These are phyloP conservation scores for Ochotona princeps DNA, from an alignment of 2,113 vertebrate genomes.

Conservation along the genomic window DNA sequence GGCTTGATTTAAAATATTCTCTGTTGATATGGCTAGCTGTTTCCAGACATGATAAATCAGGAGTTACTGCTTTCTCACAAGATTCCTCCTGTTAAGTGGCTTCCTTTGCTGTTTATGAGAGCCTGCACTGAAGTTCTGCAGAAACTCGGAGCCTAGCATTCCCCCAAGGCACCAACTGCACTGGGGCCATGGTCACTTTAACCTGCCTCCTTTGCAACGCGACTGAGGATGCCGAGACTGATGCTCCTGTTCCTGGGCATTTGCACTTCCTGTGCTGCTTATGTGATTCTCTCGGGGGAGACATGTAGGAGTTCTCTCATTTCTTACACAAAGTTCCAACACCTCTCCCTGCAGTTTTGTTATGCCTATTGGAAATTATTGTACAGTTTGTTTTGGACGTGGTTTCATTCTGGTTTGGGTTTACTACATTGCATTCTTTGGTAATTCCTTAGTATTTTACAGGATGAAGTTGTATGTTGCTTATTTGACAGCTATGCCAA, in stretches of 20 bases:
- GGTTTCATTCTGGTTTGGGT: neutral
- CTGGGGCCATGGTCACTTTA: neutral
- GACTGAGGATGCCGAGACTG: neutral
- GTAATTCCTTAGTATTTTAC: slow-evolving; percentile 31
- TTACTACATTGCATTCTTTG: neutral
- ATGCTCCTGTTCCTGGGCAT: neutral
- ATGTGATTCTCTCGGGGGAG: slow-evolving; percentile 9
- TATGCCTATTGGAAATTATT: slow-evolving; percentile 33
- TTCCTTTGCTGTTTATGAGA: neutral
- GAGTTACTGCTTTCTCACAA: slow-evolving; percentile 45
- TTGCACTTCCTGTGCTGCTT: slow-evolving; percentile 13
- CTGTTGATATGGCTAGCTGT: slow-evolving; percentile 36
- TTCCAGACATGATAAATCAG: slow-evolving; percentile 55
- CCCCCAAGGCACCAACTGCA: neutral
- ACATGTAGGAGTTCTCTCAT: neutral
- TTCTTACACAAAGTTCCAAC: neutral
- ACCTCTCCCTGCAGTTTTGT: neutral
- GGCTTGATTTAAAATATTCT: slow-evolving; percentile 36
- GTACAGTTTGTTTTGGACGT: neutral
- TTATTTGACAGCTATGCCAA: neutral
- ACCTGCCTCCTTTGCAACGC: neutral
- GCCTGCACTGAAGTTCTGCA: slow-evolving; percentile 40
- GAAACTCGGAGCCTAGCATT: slow-evolving; percentile 29
- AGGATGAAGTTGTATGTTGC: neutral
- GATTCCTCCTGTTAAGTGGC: slow-evolving; percentile 18